Percentiles rank a stretch among this genome's conserved stretches.
Conservation (phyloP, 2,888 invertebrate genomes). For the Mystacides longicornis region DNA sequence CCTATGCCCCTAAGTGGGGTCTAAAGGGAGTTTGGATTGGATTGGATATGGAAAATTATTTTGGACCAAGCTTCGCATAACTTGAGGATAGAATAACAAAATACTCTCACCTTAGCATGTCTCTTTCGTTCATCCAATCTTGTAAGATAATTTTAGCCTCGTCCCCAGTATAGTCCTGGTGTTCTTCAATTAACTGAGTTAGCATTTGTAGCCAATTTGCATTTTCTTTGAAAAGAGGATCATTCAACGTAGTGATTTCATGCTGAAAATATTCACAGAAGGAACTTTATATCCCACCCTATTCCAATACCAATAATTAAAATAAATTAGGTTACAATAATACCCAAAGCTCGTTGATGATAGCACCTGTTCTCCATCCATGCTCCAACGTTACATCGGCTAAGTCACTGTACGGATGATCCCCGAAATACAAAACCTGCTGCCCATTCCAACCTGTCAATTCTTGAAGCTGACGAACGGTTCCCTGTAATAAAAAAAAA, state of each 20-base stretch:
- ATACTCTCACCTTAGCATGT: constrained; percentile 55
- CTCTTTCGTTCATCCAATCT: constrained; percentile 77
- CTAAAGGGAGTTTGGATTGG: no score
- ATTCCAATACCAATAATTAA: neutral
- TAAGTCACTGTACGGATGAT: constrained; percentile 95
- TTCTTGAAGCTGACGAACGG: constrained; percentile 83
- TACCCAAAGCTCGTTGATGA: constrained; percentile 89
- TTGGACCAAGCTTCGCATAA: no score
- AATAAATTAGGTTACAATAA: constrained; percentile 26
- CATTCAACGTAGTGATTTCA: constrained; percentile 85
- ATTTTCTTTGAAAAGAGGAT: constrained; percentile 72
- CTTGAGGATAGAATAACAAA: no score
- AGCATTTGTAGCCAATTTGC: constrained; percentile 91
- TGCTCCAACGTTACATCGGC: constrained; percentile 94
- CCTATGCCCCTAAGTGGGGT: no score
- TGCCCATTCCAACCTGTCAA: constrained; percentile 90
- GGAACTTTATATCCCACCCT: neutral
- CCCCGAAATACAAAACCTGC: constrained; percentile 93
- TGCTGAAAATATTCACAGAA: constrained; percentile 49
- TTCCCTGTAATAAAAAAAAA: constrained; percentile 66
- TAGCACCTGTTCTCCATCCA: constrained; percentile 97
- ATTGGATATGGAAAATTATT: no score
- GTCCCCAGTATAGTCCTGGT: constrained; percentile 70
- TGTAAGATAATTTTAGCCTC: constrained; percentile 58
- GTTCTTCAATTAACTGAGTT: constrained; percentile 82